A percentile compares a stretch with the other conserved stretches of the same genome.
phyloP scores from a whole-genome alignment of 2,888 invertebrate genomes.

The Rhamphomyia laevipes region DNA sequence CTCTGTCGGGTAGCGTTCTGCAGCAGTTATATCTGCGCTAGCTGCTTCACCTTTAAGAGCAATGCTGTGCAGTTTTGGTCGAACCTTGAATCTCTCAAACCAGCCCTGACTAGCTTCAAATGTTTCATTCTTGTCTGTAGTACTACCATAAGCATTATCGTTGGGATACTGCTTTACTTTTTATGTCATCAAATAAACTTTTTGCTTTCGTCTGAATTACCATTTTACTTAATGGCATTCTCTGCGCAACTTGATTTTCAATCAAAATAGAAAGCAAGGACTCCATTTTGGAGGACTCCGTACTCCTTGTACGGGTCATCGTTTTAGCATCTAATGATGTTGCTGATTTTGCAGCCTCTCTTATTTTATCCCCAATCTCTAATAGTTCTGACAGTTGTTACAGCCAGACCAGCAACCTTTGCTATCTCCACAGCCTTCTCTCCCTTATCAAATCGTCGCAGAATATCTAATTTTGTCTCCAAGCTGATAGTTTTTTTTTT shows the following conservation, averaged over 20 bases:
- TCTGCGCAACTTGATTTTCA: constrained; percentile 15
- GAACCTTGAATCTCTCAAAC: constrained; percentile 13
- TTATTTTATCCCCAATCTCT: constrained; percentile 17
- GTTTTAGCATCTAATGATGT: constrained; percentile 15
- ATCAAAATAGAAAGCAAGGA: constrained; percentile 16
- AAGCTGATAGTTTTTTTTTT: constrained; percentile 11
- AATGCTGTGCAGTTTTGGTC: constrained; percentile 14
- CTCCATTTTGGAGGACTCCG: constrained; percentile 15
- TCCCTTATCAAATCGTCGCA: constrained; percentile 14
- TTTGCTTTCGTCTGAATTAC: constrained; percentile 18
- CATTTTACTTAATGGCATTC: constrained; percentile 17
- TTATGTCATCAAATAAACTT: constrained; percentile 16
- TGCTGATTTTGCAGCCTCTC: constrained; percentile 15
- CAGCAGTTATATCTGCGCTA: constrained; percentile 16
- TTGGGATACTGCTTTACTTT: constrained; percentile 10
- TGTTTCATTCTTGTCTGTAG: constrained; percentile 12
- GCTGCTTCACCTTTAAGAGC: constrained; percentile 17
- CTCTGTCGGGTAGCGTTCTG: constrained; percentile 14
- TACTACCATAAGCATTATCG: constrained; percentile 8
- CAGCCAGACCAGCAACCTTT: not conserved
- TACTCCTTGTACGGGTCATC: constrained; percentile 14
- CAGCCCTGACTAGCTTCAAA: constrained; percentile 18
- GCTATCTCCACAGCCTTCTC: constrained; percentile 16
- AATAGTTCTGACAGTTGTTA: constrained; percentile 16
- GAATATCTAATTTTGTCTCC: constrained; percentile 14